Evolutionary conservation across 2,888 invertebrate genomes (phyloP), one percentile per base, ranked within the genome.

Genomic region (Pseudanteris insignis): DNA sequence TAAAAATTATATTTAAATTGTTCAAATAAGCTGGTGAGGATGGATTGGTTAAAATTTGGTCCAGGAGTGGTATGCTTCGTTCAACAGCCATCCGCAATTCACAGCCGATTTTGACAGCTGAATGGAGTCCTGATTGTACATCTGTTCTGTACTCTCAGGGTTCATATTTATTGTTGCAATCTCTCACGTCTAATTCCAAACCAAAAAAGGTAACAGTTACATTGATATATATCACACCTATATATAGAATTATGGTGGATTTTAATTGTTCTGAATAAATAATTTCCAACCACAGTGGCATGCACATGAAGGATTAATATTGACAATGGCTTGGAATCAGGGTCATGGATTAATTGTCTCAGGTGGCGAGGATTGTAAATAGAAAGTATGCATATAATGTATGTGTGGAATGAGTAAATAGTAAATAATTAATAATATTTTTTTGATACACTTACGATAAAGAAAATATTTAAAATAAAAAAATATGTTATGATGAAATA

Each of bases 21-120:
- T n/a, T n/a, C 6, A 18, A 18, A 18, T 18, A 4, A 90, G 96
- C 91, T 62, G 97, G 97, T 0, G 98, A 99, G 83, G 99, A 99
- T 82, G 99, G 98, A 1, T 86, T 88, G 50, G 88, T 98, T 1
- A 97, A 97, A 82, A 89, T 98, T 57, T 99, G 98, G 98, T 98
- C 98, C 0, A 85, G 96, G 33, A 94, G 92, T 72, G 98, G 97
- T 8, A 90, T 95, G 85, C 83, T 99, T 8, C 86, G 99, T 1
- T 95, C 96, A 0, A 91, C 91, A 1, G 87, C 96, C 1, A 88
- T 94, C 32, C 90, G 92, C 67, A 91, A 90, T 48, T 90, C 89
- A 71, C 84, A 86, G 43, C 89, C 96, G 0, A 89, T 96, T 51
- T 91, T 94, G 70, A 88, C 88, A 46, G 89, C 94, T 2, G 87